A percentile compares a stretch with the other conserved stretches of the same genome.
Conservation (phyloP, 1,140 invertebrate genomes). For the Idris sp. region DNA sequence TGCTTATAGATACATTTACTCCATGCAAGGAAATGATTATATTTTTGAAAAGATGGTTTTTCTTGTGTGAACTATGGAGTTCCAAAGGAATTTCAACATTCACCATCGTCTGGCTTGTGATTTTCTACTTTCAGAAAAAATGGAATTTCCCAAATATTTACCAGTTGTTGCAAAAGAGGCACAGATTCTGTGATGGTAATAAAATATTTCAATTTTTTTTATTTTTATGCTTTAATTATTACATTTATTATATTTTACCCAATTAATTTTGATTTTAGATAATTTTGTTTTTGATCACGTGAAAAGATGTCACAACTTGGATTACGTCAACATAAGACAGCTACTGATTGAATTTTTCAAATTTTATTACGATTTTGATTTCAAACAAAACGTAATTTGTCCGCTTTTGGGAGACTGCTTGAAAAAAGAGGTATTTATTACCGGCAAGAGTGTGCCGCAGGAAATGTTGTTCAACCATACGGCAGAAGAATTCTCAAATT, state of each 20-base stretch:
- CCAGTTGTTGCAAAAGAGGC: slow-evolving; percentile 20
- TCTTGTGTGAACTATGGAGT: slow-evolving; percentile 49
- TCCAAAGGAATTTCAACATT: slow-evolving; percentile 59
- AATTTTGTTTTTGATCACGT: no score
- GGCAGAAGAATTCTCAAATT: slow-evolving; percentile 24
- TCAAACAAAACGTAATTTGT: slow-evolving; percentile 74
- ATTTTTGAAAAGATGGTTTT: slow-evolving; percentile 79
- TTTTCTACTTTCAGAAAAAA: slow-evolving; percentile 67
- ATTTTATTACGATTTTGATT: slow-evolving; percentile 77
- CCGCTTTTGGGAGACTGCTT: slow-evolving; percentile 74
- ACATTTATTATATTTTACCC: no score
- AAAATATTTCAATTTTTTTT: no score
- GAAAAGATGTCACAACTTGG: not conserved
- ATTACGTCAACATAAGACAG: slow-evolving; percentile 62
- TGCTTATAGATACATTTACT: slow-evolving; percentile 68
- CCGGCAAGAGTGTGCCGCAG: slow-evolving; percentile 24
- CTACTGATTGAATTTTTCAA: slow-evolving; percentile 77
- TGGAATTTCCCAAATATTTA: slow-evolving; percentile 31
- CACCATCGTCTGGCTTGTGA: slow-evolving; percentile 66
- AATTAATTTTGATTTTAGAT: no score
- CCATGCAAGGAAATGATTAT: slow-evolving; percentile 71
- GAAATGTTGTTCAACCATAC: slow-evolving; percentile 53
- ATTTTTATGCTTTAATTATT: no score
- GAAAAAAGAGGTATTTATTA: slow-evolving; percentile 51
- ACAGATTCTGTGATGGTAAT: not conserved